Evolutionary conservation across 2,113 vertebrate species (phyloP), one percentile per base, ranked within the genome.

Genomic region (Rhegmatorhina hoffmannsi): DNA sequence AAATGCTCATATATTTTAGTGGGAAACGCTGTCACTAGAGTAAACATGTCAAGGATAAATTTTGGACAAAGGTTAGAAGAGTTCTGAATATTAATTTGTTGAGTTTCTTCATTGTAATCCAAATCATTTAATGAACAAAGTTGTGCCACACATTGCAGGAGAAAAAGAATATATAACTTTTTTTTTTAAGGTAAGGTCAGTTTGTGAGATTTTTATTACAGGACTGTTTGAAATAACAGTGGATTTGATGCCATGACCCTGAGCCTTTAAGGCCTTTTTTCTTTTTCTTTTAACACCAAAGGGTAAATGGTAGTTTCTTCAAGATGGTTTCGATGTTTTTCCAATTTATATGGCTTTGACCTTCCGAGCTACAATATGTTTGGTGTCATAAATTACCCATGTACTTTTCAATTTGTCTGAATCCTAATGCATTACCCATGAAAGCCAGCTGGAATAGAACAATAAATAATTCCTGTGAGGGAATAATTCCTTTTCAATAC

Each of bases 401-500:
- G 43, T 66, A 31, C 25, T 94, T 52, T 70, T 70, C 34, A 91
- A 40, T 64, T 43, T 79, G 53, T 53, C 80, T 64, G 55, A 72
- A 50, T 84, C 67, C 47, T 95, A 75, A 96, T 73, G 74, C 78
- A 92, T 55, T 96, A 36, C 66, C 43, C 43, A 50, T 78, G 73
- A 96, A 94, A 96, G 13, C 7, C 47, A 90, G 19, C 58, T 93
- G 94, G 94, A 95, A 91, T 26, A 89, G 60, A 94, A 28, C 31
- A 93, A 93, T 93, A 95, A 87, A 89, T 91, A 89, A 94, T 79
- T 38, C 25, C 59, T n/a, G 40, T 43, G 44, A 89, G 28, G 17
- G 40, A 25, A 72, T 82, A 68, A 31, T 87, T 86, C 73, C 64
- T 56, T 86, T 87, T n/a, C 8, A 38, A 9, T 77, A 73, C n/a